phyloP scores from a whole-genome alignment of 2,113 vertebrate species.

The Chaetura pelagica region DNA sequence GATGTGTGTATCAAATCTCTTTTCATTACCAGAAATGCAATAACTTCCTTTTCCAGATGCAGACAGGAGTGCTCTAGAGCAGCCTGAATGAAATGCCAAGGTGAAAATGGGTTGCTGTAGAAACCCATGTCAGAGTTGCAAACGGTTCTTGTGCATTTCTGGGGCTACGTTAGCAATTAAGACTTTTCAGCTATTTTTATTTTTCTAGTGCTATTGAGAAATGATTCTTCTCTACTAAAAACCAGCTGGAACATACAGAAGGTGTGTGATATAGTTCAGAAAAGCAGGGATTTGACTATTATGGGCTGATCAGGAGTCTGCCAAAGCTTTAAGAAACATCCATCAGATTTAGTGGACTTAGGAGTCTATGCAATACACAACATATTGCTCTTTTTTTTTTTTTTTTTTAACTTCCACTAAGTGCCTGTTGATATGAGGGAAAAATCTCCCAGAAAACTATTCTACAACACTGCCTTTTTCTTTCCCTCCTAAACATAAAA shows the following conservation, averaged over 20 bases:
- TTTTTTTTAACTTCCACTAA: not conserved
- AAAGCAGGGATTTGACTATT: not conserved
- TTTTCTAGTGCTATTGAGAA: not conserved
- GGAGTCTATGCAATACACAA: rapidly evolving
- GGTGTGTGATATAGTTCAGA: not conserved
- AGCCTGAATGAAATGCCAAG: not conserved
- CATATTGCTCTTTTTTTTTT: not conserved
- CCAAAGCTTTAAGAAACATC: not conserved
- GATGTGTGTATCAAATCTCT: not conserved
- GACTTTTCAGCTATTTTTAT: not conserved
- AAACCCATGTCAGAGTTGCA: not conserved
- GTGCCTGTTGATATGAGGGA: not conserved
- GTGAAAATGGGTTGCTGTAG: conserved; percentile 9
- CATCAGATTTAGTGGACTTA: not conserved
- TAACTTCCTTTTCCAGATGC: not conserved
- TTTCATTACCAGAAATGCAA: not conserved
- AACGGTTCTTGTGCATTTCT: not conserved
- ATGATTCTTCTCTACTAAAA: not conserved
- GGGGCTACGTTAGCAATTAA: not conserved
- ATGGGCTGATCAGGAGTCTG: not conserved
- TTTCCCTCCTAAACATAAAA: not conserved
- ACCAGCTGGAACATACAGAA: not conserved
- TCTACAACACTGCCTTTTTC: not conserved
- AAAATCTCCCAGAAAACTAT: not conserved
- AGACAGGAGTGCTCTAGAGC: not conserved